Conservation (phyloP, 2,797 vertebrate genomes). For the Odontamblyopus lacepedii region DNA sequence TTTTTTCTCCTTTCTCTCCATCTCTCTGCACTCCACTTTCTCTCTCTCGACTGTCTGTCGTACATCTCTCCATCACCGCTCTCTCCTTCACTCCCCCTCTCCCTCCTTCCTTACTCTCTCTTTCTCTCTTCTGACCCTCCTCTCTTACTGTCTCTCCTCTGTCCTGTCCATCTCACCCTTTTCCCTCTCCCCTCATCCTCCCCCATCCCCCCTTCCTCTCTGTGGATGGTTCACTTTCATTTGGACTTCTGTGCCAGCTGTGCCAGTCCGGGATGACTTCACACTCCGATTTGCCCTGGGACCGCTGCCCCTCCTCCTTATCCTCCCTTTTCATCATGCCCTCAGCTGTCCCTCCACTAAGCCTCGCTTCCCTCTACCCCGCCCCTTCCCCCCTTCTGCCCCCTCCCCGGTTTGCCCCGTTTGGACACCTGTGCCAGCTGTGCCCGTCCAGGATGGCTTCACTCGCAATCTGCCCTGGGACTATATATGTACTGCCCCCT, state of each 20-base stretch:
- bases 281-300: background rate
- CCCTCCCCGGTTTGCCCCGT: no score
- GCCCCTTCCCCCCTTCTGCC: no score
- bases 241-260: background rate
- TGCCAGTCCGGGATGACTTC: conserved; percentile 2
- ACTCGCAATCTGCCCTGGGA: background rate
- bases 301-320: background rate
- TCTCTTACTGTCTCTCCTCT: no score
- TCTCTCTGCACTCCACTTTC: no score
- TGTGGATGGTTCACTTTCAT: background rate
- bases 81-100: no score
- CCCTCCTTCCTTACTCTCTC: no score
- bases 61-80: no score
- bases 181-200: background rate
- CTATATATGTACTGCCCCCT: no score
- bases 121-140: no score
- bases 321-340: background rate
- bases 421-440: background rate
- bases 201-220: background rate
- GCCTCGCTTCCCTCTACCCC: background rate
- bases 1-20: no score
- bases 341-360: background rate
- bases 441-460: background rate
- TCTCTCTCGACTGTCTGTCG: no score
- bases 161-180: no score